A percentile compares a stretch with the other conserved stretches of the same genome.
These are phyloP conservation scores for Aythya baeri DNA, from an alignment of 2,113 vertebrate genomes.

Conservation along the genomic window DNA sequence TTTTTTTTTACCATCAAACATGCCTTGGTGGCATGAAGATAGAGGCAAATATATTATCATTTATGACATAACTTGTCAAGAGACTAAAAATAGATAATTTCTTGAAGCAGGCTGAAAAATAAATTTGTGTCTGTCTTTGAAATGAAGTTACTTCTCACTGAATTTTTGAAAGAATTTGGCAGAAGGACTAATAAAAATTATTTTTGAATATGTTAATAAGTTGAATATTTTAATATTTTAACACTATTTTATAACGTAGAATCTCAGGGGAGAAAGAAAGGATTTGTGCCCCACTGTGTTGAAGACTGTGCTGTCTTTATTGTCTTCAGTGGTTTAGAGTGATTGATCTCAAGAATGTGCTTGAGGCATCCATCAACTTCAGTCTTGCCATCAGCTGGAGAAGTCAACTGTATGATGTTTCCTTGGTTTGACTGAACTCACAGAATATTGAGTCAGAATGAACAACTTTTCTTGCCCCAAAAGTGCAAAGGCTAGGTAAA, in stretches of 20 bases:
- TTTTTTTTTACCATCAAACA: background rate
- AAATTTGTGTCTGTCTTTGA: background rate
- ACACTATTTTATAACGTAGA: background rate
- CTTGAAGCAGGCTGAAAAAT: background rate
- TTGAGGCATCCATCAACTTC: slow-evolving; percentile 29
- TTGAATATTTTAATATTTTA: background rate
- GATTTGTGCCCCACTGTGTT: background rate
- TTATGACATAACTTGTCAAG: background rate
- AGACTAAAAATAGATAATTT: background rate
- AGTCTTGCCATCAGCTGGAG: slow-evolving; percentile 8
- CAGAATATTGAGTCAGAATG: background rate
- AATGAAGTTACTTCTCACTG: background rate
- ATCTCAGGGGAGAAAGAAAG: rapidly evolving
- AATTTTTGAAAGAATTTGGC: background rate
- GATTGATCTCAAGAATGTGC: slow-evolving; percentile 15
- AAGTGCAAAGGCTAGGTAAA: background rate
- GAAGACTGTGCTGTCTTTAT: background rate
- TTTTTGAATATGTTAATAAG: background rate
- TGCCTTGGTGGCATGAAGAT: background rate
- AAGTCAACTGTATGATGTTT: slow-evolving; percentile 6
- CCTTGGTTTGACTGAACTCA: slow-evolving; percentile 8
- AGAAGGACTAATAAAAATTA: background rate
- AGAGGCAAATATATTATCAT: background rate
- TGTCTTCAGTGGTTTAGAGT: background rate
- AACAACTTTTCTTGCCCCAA: background rate